Evolutionary conservation across 1,140 invertebrate species (phyloP), one percentile per base, ranked within the genome.

Genomic region (Drosophila rhopaloa): DNA sequence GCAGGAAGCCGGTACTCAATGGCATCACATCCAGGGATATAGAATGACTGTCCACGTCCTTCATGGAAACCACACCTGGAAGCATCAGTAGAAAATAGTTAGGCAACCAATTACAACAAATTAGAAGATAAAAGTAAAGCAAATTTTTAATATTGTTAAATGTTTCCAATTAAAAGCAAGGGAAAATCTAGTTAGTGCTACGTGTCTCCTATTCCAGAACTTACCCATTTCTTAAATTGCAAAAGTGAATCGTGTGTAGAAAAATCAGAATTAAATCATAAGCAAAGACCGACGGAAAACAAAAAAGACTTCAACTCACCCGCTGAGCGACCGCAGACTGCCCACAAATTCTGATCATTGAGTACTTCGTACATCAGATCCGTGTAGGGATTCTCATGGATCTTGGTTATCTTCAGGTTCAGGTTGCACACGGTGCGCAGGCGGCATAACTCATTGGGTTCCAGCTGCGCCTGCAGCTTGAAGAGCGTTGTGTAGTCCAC

Each of bases 351-450:
- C 91, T 97, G 97, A 93, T 98, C 97, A 29, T 96, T 96, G 35
- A 98, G 92, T 8, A 98, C 97, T 92, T 98, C 97, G 91, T 98
- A 98, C 96, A 98, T 98, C 0, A 98, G 94, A 73, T 96, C 96
- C 59, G 94, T 54, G 56, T 82, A 92, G 2, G 91, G 88, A 76
- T 91, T 92, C 60, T 91, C 93, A 85, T 81, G 91, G 59, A 93
- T 91, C 90, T 95, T 94, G 60, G 93, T 94, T 44, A 98, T 95
- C 60, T 94, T 95, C 41, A 98, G 93, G 89, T 96, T 95, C 66
- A 98, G 94, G 92, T 96, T 96, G 93, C 97, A 98, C 91, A 98
- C 96, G 73, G 96, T 96, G 55, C 97, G 97, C 40, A 97, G 96
- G 70, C 97, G 95, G 92, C 97, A 98, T 92, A 98, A 96, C 84